Evolutionary conservation across 1,140 invertebrate species (phyloP), one percentile per base, ranked within the genome.

Genomic region (Eriocheir sinensis): DNA sequence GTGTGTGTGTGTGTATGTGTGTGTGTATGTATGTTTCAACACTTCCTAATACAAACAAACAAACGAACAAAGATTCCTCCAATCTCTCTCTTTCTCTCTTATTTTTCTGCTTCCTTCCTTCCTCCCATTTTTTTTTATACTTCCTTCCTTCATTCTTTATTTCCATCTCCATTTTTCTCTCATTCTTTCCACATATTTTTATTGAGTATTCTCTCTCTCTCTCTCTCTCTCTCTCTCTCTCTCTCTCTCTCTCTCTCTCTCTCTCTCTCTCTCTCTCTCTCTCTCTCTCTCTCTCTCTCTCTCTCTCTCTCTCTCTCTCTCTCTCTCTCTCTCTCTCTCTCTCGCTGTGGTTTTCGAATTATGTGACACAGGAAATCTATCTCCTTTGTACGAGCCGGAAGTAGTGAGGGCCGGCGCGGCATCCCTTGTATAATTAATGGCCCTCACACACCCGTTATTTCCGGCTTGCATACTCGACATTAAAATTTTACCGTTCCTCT

Each of bases 211-310:
- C 60, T 60, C 53, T 60, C 53, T 60, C 53, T 60, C 53, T 60
- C 53, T 60, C 53, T 85, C 83, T 85, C 83, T 85, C 83, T 85
- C 83, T 38, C 83, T 85, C 83, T 85, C 83, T 85, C 83, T 85
- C 83, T 85, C 83, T 85, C 83, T 85, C 83, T 86, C 83, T 86
- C 83, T 86, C 83, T 86, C 83, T 86, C 83, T 88, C 36, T 40
- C 85, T 88, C 85, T 88, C 85, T 88, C 85, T 88, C 85, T 88
- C 85, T 88, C 85, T 88, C 85, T 40, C 85, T 88, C 85, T 86
- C 34, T 86, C 85, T 86, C 85, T 86, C 85, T 88, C 85, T 88
- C 85, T 88, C 85, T 88, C 85, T 88, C 85, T 88, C 85, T 88
- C 86, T 89, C 86, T 89, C 86, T 41, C 36, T 89, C 36, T 89